Evolutionary conservation across 2,888 invertebrate species (phyloP).

Genomic region (Agrochola circellaris): DNA sequence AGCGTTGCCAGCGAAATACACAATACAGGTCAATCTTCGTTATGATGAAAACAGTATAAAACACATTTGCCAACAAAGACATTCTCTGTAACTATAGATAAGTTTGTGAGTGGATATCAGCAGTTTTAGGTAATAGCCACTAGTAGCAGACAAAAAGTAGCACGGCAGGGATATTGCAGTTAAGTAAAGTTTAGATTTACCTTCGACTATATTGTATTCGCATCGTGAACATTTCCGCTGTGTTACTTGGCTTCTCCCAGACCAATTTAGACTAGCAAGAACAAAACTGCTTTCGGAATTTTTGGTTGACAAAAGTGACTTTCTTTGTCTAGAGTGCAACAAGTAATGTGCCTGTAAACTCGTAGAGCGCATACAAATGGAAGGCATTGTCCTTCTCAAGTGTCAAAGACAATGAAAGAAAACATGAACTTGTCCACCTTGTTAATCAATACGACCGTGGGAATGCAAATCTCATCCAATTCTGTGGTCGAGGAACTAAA

Average conservation of each 20-base stretch:
- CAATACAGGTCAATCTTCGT: constrained; percentile 13
- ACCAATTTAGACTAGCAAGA: not conserved
- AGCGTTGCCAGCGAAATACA: constrained; percentile 62
- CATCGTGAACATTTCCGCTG: constrained; percentile 18
- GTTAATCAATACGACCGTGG: constrained; percentile 58
- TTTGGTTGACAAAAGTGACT: constrained; percentile 3
- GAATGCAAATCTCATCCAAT: constrained; percentile 35
- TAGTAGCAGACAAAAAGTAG: not conserved
- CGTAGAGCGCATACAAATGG: constrained; percentile 5
- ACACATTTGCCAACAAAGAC: constrained; percentile 6
- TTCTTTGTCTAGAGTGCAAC: constrained; percentile 3
- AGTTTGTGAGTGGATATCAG: not conserved
- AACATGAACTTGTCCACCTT: constrained; percentile 45
- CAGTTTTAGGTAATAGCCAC: constrained; percentile 7
- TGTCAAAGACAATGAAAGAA: constrained; percentile 48
- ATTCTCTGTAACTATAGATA: constrained; percentile 1
- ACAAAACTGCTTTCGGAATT: constrained; percentile 3
- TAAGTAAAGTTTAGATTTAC: constrained; percentile 12
- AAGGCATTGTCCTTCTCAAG: constrained; percentile 20
- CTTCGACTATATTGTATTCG: constrained; percentile 35
- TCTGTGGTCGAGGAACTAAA: not conserved
- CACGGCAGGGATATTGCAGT: not conserved
- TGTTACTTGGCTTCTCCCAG: not conserved
- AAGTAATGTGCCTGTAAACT: constrained; percentile 30
- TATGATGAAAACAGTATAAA: constrained; percentile 27